phyloP scores from a whole-genome alignment of 2,888 invertebrate species.

The Drosophila dives region DNA sequence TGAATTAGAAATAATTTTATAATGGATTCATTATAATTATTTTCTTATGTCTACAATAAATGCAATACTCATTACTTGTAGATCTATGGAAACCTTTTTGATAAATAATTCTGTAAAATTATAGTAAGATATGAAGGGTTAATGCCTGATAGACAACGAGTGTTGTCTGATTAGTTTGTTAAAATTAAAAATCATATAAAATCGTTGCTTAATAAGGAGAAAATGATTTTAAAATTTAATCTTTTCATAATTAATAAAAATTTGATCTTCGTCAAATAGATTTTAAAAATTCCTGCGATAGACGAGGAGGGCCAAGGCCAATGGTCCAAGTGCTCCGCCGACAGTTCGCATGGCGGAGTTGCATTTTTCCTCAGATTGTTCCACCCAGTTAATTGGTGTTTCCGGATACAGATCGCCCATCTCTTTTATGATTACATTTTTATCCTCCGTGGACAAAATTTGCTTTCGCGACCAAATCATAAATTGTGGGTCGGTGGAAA shows the following conservation, averaged over 20 bases:
- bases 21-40: background rate
- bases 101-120: background rate
- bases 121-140: slow-evolving; percentile 17
- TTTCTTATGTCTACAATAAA: slow-evolving; percentile 1
- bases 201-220: background rate
- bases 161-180: background rate
- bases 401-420: background rate
- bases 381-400: slow-evolving; percentile 1
- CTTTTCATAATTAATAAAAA: background rate
- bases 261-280: background rate
- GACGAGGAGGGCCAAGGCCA: background rate
- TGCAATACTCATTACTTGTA: background rate
- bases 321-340: too few relatives aligned
- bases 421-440: background rate
- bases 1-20: background rate
- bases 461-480: slow-evolving; percentile 21
- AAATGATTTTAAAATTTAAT: background rate
- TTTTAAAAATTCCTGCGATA: slow-evolving; percentile 1
- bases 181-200: background rate
- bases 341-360: too few relatives aligned
- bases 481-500: background rate
- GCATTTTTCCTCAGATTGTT: slow-evolving; percentile 15
- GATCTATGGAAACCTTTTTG: slow-evolving; percentile 21
- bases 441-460: background rate
- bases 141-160: slow-evolving; percentile 8